These are phyloP conservation scores for Ibycter americanus DNA, from an alignment of 2,797 vertebrate species.

Conservation along the genomic window DNA sequence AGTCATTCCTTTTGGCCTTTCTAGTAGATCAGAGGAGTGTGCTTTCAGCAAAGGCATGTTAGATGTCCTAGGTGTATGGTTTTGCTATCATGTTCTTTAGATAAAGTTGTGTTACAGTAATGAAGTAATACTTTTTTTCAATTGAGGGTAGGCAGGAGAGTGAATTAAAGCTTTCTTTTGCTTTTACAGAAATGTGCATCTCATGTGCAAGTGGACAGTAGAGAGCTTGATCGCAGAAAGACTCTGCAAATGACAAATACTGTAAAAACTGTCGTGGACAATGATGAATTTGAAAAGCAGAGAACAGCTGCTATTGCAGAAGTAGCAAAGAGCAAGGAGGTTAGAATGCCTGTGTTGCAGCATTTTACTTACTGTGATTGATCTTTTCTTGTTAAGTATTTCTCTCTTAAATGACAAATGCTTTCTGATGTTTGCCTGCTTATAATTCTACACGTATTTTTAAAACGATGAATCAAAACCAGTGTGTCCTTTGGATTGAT, in stretches of 20 bases:
- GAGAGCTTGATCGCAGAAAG: slow-evolving; percentile 92
- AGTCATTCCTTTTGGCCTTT: not conserved
- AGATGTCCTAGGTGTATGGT: not conserved
- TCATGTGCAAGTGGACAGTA: slow-evolving; percentile 87
- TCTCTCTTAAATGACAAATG: not conserved
- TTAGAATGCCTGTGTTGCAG: slow-evolving; percentile 49
- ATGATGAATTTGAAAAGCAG: slow-evolving; percentile 98
- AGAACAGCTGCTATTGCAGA: slow-evolving; percentile 95
- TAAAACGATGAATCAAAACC: not conserved
- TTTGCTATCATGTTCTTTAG: not conserved
- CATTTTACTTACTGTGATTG: not conserved
- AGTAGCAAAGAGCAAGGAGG: slow-evolving; percentile 97
- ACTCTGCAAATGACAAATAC: slow-evolving; percentile 85
- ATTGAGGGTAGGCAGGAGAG: not conserved
- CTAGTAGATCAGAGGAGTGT: not conserved
- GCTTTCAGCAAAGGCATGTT: not conserved
- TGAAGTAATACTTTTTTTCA: not conserved
- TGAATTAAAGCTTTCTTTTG: not conserved
- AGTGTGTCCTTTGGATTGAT: not conserved
- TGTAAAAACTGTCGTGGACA: slow-evolving; percentile 84
- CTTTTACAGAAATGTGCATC: slow-evolving; percentile 84
- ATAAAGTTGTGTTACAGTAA: not conserved
- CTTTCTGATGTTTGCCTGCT: not conserved
- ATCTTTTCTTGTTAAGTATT: not conserved
- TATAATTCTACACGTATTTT: not conserved